A percentile compares a stretch with the other conserved stretches of the same genome.
These are phyloP conservation scores for Gasterosteus nipponicus DNA, from an alignment of 2,113 vertebrate species.

Conservation along the genomic window DNA sequence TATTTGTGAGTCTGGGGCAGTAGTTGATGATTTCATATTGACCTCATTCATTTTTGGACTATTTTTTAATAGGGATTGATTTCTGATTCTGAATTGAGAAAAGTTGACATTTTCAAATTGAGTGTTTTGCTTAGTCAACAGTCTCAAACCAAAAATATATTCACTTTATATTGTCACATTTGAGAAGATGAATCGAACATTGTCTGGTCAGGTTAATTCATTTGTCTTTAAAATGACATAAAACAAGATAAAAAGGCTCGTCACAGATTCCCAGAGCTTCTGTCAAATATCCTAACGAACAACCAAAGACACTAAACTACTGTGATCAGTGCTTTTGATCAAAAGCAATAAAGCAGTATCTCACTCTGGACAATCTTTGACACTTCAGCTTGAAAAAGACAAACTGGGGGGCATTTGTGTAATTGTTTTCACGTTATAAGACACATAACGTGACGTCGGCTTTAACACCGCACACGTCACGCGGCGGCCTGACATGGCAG, in stretches of 20 bases:
- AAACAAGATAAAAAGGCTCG: not conserved
- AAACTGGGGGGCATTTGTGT: not conserved
- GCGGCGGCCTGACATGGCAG: slow-evolving; percentile 35
- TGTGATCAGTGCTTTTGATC: not conserved
- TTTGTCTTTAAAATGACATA: not conserved
- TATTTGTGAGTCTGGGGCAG: not conserved
- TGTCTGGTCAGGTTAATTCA: not conserved
- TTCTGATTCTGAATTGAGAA: not conserved
- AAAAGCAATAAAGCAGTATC: not conserved
- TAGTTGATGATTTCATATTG: not conserved
- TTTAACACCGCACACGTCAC: slow-evolving; percentile 29
- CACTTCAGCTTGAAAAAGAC: not conserved
- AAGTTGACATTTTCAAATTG: not conserved
- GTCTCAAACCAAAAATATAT: not conserved
- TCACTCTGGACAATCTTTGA: not conserved
- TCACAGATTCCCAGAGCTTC: not conserved
- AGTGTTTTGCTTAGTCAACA: not conserved
- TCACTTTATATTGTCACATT: not conserved
- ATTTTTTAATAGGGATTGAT: not conserved
- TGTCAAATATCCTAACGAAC: not conserved
- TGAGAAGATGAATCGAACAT: not conserved
- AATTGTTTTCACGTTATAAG: not conserved
- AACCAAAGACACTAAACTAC: not conserved
- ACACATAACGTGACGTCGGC: slow-evolving; percentile 23
- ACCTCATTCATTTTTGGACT: no score